phyloP scores from a whole-genome alignment of 2,888 invertebrate species.

The Megalurothrips usitatus region DNA sequence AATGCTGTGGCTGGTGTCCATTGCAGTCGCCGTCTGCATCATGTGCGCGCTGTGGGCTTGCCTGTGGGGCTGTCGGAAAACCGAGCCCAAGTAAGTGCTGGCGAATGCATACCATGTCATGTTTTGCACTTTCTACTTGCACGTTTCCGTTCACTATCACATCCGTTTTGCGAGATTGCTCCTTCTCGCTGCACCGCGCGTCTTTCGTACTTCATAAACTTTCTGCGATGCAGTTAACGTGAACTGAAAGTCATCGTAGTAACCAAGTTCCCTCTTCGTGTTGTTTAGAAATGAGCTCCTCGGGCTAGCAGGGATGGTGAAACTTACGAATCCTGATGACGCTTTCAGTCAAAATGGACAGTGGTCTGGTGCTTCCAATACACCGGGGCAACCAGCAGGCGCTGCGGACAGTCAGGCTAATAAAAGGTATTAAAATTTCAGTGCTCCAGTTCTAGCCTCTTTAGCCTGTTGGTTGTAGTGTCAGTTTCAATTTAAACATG shows the following conservation, averaged over 20 bases:
- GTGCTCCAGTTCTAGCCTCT: constrained; percentile 33
- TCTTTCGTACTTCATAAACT: no score
- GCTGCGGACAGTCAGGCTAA: not conserved
- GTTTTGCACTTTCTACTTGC: constrained; percentile 18
- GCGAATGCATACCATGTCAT: not conserved
- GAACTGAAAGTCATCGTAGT: not conserved
- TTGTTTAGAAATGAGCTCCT: constrained; percentile 59
- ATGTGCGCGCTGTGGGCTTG: constrained; percentile 59
- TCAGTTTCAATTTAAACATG: constrained; percentile 39
- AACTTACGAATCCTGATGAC: constrained; percentile 64
- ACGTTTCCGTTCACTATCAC: no score
- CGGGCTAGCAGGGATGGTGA: constrained; percentile 68
- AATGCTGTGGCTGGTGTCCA: constrained; percentile 35
- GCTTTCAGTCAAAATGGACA: constrained; percentile 51
- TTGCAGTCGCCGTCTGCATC: constrained; percentile 44
- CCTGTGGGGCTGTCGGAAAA: constrained; percentile 69
- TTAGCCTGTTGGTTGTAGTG: constrained; percentile 31
- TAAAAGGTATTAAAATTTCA: constrained; percentile 29
- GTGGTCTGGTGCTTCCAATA: constrained; percentile 42
- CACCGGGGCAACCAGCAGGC: constrained; percentile 16
- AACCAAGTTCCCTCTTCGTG: constrained; percentile 17
- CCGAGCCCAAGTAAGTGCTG: constrained; percentile 62
- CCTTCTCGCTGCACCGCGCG: no score
- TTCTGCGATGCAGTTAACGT: not conserved
- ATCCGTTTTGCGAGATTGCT: no score